Base-by-base conservation (phyloP, 2,797 vertebrate species). In the Pseudochromis fuscus region DNA sequence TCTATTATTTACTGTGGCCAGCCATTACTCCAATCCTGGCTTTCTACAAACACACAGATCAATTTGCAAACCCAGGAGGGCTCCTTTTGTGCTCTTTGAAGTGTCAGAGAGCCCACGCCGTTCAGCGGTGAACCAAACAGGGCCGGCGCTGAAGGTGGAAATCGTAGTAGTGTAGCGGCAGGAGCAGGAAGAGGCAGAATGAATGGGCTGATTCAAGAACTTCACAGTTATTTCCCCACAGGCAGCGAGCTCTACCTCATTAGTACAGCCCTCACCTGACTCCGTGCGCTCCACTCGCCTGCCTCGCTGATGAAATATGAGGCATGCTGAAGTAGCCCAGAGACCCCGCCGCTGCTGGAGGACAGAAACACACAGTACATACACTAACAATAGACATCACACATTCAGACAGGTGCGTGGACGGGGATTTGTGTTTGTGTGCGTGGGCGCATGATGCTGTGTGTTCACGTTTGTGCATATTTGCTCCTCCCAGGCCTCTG, bases 251-350 rank as follows among this genome's bases (percentile, higher is more conserved):
- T 74, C 63, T 69, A 67, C 73, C 86, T 87, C 79, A 77, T 76
- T 88, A 86, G 82, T 45, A 67, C 40, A 67, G 66, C 67, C 77
- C 86, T 88, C 75, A 84, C 68, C 88, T 82, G 78, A 74, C 64
- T 81, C 63, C 35, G 58, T 48, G 67, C n/a, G 38, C 80, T 75
- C 65, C 45, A 49, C 66, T 79, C 11, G 25, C 75, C 67, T 56
- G 62, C 63, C 76, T 84, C 44, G 35, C 44, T 4, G 2, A 63
- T 87, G 65, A 88, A 81, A 85, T 83, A 88, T 82, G 82, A 88
- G 70, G 63, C 74, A 21, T 13, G 33, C 56, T 58, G 59, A 74
- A 73, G 25, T 23, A 65, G 70, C 33, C 52, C 8, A 31, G 73
- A 49, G 69, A 76, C 42, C 49, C 40, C 58, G 50, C 25, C 0